A percentile compares a stretch with the other conserved stretches of the same genome.
These are phyloP conservation scores for Punctoribates punctum DNA, from an alignment of 2,888 invertebrate species.

Conservation along the genomic window DNA sequence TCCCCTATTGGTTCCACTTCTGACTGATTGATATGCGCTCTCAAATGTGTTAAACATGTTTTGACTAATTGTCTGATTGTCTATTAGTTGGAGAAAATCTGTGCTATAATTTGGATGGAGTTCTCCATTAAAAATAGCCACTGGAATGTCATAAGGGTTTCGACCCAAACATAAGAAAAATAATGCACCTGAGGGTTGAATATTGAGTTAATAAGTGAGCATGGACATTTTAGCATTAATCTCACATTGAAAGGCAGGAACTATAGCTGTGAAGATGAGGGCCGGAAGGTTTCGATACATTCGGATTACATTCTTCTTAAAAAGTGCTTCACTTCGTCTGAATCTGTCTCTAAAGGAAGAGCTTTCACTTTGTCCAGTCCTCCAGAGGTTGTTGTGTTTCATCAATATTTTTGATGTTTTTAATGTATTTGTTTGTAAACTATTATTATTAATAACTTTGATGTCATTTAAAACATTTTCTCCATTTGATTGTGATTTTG, in stretches of 20 bases:
- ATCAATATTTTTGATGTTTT: slow-evolving; percentile 28
- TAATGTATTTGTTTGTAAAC: neutral
- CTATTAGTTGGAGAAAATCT: neutral
- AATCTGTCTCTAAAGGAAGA: too few relatives aligned
- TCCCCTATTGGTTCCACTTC: slow-evolving; percentile 78
- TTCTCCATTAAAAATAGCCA: slow-evolving; percentile 17
- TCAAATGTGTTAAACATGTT: slow-evolving; percentile 55
- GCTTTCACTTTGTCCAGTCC: too few relatives aligned
- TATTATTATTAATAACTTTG: slow-evolving; percentile 6
- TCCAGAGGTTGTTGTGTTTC: slow-evolving; percentile 26
- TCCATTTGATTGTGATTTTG: neutral
- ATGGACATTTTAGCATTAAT: too few relatives aligned
- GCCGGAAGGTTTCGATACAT: slow-evolving; percentile 52
- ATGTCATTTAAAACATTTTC: neutral
- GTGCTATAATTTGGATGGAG: neutral
- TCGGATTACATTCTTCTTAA: slow-evolving; percentile 52
- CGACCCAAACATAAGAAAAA: neutral
- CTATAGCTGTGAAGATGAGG: slow-evolving; percentile 38
- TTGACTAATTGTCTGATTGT: neutral
- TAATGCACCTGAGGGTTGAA: neutral
- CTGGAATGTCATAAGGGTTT: neutral
- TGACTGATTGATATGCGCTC: slow-evolving; percentile 68
- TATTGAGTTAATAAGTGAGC: too few relatives aligned
- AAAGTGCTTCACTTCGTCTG: slow-evolving; percentile 48
- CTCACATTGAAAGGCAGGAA: slow-evolving; percentile 39